phyloP scores from a whole-genome alignment of 2,888 invertebrate genomes.

The Melieria omissa region DNA sequence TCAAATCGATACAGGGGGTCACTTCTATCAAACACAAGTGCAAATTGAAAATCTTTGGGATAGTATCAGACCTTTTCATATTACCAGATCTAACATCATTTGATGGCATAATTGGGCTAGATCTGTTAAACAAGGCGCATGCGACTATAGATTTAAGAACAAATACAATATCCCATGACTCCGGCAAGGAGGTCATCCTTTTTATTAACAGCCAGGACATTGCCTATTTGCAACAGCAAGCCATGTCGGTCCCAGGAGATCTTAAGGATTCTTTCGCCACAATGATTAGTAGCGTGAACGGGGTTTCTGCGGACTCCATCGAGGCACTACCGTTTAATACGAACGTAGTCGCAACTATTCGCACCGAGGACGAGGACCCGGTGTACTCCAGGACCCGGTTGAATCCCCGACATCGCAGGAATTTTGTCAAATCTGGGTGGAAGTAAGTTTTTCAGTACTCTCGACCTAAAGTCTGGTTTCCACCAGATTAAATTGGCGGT shows the following conservation, averaged over 20 bases:
- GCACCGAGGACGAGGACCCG: constrained; percentile 28
- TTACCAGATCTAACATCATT: constrained; percentile 17
- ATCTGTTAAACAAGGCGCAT: constrained; percentile 20
- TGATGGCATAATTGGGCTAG: constrained; percentile 36
- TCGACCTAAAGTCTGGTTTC: constrained; percentile 36
- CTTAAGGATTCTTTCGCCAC: constrained; percentile 15
- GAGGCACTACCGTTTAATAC: constrained; percentile 30
- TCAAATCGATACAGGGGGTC: too few species aligned
- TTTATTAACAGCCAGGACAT: constrained; percentile 29
- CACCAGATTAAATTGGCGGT: constrained; percentile 37
- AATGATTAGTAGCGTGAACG: constrained; percentile 21
- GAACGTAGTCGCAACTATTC: constrained; percentile 32
- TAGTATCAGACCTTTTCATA: constrained; percentile 33
- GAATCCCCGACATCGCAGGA: constrained; percentile 30
- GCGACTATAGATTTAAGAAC: constrained; percentile 26
- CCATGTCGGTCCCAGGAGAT: background rate
- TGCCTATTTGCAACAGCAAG: constrained; percentile 8
- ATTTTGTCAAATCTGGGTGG: constrained; percentile 31
- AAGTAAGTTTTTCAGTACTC: constrained; percentile 22
- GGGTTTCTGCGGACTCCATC: constrained; percentile 34
- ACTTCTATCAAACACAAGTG: constrained; percentile 9
- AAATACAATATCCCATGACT: constrained; percentile 11
- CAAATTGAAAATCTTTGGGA: constrained; percentile 32
- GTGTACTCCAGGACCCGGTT: constrained; percentile 30
- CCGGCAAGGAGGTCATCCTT: constrained; percentile 24